A percentile compares a stretch with the other conserved stretches of the same genome.
Evolutionary conservation across 2,888 invertebrate genomes (phyloP).

Genomic region (Lithophane socia): DNA sequence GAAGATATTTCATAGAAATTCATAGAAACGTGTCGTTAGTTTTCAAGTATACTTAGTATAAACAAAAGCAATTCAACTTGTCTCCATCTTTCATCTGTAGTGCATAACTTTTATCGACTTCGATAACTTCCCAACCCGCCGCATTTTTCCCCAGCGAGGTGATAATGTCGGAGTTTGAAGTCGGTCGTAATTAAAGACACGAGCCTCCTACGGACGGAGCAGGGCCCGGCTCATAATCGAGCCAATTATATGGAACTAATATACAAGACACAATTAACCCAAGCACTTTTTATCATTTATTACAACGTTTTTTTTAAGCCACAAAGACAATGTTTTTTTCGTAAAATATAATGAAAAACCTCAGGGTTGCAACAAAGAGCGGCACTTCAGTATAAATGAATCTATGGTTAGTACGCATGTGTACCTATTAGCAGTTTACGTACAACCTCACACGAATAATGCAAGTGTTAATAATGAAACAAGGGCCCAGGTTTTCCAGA

Average conservation of each 20-base stretch:
- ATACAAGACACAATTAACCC: constrained; percentile 79
- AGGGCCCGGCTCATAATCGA: constrained; percentile 76
- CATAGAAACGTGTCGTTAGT: no score
- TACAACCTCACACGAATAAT: constrained; percentile 20
- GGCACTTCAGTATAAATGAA: not conserved
- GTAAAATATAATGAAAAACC: not conserved
- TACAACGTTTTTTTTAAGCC: not conserved
- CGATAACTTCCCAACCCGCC: constrained; percentile 24
- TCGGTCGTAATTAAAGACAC: constrained; percentile 79
- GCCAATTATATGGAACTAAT: constrained; percentile 86
- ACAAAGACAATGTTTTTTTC: not conserved
- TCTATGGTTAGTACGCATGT: not conserved
- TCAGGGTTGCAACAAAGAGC: not conserved
- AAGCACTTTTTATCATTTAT: constrained; percentile 37
- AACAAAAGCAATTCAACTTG: constrained; percentile 32
- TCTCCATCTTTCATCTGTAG: not conserved
- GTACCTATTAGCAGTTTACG: not conserved
- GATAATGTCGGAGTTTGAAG: constrained; percentile 86
- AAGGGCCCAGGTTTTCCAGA: constrained; percentile 71
- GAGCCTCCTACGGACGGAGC: constrained; percentile 62
- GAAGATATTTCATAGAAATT: no score
- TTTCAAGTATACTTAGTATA: not conserved
- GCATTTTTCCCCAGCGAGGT: constrained; percentile 74
- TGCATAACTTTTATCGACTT: constrained; percentile 63
- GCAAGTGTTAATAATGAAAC: constrained; percentile 56